Conservation (phyloP, 2,113 vertebrate genomes). For the Peromyscus californicus region DNA sequence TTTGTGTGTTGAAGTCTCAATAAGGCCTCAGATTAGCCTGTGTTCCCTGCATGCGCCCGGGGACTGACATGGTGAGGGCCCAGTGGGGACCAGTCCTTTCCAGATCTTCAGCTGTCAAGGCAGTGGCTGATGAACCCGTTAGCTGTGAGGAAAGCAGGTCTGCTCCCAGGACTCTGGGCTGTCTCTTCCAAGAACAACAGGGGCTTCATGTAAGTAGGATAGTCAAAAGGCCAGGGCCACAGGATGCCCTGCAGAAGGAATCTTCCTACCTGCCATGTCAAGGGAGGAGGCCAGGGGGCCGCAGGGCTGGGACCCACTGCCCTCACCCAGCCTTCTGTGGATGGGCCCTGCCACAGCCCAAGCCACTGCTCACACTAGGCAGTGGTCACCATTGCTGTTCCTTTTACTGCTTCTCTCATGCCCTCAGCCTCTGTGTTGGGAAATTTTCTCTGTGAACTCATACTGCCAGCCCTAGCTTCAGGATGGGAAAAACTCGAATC, state of each 20-base stretch:
- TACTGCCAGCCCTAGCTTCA: neutral
- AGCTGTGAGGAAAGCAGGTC: conserved; percentile 36
- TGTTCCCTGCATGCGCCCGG: neutral
- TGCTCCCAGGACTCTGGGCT: conserved; percentile 44
- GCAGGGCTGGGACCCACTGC: neutral
- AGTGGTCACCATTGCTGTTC: too few relatives aligned
- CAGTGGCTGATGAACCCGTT: conserved; percentile 44
- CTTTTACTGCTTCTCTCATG: neutral
- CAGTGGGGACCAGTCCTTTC: neutral
- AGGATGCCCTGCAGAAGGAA: neutral
- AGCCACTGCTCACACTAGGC: rapidly evolving
- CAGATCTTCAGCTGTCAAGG: conserved; percentile 56
- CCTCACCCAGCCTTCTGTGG: neutral
- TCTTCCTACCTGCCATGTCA: neutral
- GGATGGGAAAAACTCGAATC: neutral
- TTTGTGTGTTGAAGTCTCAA: neutral
- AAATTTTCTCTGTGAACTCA: neutral
- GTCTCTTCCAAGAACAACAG: neutral
- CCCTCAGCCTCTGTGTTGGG: neutral
- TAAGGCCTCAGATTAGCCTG: conserved; percentile 64
- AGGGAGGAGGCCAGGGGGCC: neutral
- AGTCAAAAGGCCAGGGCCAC: neutral
- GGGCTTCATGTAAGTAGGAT: neutral
- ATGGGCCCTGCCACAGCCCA: rapidly evolving
- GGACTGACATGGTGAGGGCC: neutral